phyloP scores from a whole-genome alignment of 1,140 invertebrate genomes.

The Drosophila pseudoananassae region DNA sequence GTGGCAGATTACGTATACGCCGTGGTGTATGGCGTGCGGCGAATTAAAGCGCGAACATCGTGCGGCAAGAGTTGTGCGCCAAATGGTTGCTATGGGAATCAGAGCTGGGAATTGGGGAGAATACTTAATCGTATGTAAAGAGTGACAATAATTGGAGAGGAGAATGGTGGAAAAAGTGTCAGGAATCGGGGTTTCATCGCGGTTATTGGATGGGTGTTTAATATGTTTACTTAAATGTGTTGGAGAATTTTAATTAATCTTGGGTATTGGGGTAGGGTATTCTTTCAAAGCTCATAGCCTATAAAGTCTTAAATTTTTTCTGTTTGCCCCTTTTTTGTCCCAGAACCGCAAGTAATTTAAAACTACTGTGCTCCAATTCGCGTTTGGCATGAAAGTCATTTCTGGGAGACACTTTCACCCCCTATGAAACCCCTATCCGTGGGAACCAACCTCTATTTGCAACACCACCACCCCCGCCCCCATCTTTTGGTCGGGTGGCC shows the following conservation, averaged over 20 bases:
- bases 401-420: slow-evolving; percentile 36
- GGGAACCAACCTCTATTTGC: not conserved
- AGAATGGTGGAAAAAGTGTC: not conserved
- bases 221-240: not conserved
- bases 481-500: slow-evolving; percentile 14
- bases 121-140: slow-evolving; percentile 38
- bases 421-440: not conserved
- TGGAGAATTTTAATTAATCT: not conserved
- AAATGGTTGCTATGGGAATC: slow-evolving; percentile 42
- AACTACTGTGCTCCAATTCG: slow-evolving; percentile 43
- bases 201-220: not conserved
- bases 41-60: slow-evolving; percentile 32
- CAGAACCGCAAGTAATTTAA: slow-evolving; percentile 48
- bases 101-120: slow-evolving; percentile 20
- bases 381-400: slow-evolving; percentile 14
- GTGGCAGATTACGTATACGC: slow-evolving; percentile 56
- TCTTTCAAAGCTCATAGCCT: too few species aligned
- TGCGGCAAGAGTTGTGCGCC: slow-evolving; percentile 26
- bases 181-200: not conserved
- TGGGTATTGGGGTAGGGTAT: too few species aligned
- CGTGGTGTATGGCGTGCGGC: not conserved
- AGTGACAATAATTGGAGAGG: slow-evolving; percentile 18
- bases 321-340: slow-evolving; percentile 10
- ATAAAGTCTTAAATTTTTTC: too few species aligned
- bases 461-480: not conserved